Evolutionary conservation across 2,888 invertebrate species (phyloP).

Genomic region (Chironomus tentans): DNA sequence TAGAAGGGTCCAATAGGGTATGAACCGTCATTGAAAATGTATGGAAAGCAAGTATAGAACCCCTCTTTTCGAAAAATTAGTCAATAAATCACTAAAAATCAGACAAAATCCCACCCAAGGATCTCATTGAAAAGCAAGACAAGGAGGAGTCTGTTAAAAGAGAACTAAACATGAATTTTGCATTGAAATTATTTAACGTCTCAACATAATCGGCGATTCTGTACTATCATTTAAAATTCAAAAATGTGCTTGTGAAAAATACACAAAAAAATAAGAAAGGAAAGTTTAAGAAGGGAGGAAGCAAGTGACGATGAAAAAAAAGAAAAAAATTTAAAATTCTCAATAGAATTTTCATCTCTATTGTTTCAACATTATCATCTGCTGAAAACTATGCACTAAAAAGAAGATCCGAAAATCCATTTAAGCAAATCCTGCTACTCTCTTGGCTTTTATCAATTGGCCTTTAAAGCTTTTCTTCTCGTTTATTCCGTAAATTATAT

Average conservation of each 20-base stretch:
- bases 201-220: background rate
- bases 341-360: background rate
- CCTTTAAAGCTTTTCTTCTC: too few relatives aligned
- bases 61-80: too few relatives aligned
- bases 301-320: too few relatives aligned
- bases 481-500: too few relatives aligned
- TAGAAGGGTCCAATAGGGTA: too few relatives aligned
- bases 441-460: background rate
- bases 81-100: too few relatives aligned
- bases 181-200: constrained; percentile 1
- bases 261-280: too few relatives aligned
- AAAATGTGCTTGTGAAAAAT: background rate
- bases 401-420: constrained; percentile 12
- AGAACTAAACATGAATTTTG: constrained; percentile 1
- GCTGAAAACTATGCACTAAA: background rate
- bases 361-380: constrained; percentile 11
- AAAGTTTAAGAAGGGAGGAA: too few relatives aligned
- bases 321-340: background rate
- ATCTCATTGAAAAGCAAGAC: background rate
- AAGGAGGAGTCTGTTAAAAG: background rate
- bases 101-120: too few relatives aligned
- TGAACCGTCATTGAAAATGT: too few relatives aligned
- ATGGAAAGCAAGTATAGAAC: too few relatives aligned
- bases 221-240: too few relatives aligned
- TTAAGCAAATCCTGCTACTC: constrained; percentile 10